phyloP scores from a whole-genome alignment of 2,797 vertebrate species.

The Acanthornis magna region DNA sequence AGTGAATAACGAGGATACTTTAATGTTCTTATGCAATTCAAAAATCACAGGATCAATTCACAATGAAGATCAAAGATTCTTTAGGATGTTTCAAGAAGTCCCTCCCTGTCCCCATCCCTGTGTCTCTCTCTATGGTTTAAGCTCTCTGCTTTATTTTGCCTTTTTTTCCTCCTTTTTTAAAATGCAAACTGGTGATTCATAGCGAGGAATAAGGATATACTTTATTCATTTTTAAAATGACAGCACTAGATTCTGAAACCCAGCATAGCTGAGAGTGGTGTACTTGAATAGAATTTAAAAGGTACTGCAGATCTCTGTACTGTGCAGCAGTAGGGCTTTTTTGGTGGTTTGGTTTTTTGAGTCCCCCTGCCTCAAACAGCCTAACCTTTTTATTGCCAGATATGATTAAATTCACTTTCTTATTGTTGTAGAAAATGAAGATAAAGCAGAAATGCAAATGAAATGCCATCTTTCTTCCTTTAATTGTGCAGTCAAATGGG shows the following conservation, averaged over 20 bases:
- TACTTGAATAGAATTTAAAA: constrained; percentile 1
- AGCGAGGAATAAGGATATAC: not conserved
- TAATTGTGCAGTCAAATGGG: not conserved
- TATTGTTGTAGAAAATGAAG: not conserved
- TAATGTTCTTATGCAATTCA: not conserved
- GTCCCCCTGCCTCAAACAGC: not conserved
- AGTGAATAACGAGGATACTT: not conserved
- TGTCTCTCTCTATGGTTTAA: not conserved
- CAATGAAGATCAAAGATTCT: not conserved
- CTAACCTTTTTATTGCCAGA: not conserved
- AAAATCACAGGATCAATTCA: constrained; percentile 10
- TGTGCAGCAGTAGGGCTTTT: not conserved
- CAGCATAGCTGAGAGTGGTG: not conserved
- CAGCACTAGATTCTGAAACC: not conserved
- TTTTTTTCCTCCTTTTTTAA: fast-evolving
- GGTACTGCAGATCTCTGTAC: not conserved
- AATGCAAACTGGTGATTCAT: not conserved
- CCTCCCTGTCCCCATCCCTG: not conserved
- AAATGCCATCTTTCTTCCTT: not conserved
- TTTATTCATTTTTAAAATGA: constrained; percentile 17
- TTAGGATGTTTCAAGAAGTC: not conserved
- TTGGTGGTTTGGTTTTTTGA: not conserved
- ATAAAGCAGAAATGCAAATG: not conserved
- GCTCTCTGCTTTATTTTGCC: not conserved
- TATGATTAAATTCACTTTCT: not conserved